These are phyloP conservation scores for Psittacula derbiana DNA, from an alignment of 2,797 vertebrate genomes.

Conservation along the genomic window DNA sequence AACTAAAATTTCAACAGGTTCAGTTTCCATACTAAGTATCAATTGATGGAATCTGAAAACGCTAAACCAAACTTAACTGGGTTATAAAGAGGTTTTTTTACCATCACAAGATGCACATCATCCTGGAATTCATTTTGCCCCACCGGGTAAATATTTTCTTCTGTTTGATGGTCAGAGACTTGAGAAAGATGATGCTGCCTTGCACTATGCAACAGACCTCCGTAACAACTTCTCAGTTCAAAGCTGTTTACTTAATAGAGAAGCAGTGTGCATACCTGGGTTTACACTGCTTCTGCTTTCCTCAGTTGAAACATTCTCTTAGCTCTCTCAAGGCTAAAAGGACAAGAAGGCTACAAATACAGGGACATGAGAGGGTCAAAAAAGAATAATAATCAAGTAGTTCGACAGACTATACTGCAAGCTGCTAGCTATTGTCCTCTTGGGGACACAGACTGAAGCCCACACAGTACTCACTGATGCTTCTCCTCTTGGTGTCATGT, in stretches of 20 bases:
- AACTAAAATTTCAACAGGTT: neutral
- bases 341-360: constrained; percentile 21
- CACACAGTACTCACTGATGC: neutral
- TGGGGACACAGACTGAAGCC: constrained; percentile 10
- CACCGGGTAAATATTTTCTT: neutral
- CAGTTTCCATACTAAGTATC: neutral
- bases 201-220: neutral
- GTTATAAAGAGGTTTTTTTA: neutral
- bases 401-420: constrained; percentile 35
- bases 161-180: neutral
- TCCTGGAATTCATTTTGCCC: neutral
- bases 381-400: constrained; percentile 18
- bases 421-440: constrained; percentile 20
- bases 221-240: neutral
- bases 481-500: neutral
- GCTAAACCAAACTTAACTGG: neutral
- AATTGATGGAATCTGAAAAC: neutral
- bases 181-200: neutral
- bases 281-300: neutral
- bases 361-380: neutral
- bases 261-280: neutral
- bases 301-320: neutral
- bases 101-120: neutral
- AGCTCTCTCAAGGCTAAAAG: constrained; percentile 28
- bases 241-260: neutral